phyloP scores from a whole-genome alignment of 1,140 invertebrate species.

The Euura saliciscinereae region DNA sequence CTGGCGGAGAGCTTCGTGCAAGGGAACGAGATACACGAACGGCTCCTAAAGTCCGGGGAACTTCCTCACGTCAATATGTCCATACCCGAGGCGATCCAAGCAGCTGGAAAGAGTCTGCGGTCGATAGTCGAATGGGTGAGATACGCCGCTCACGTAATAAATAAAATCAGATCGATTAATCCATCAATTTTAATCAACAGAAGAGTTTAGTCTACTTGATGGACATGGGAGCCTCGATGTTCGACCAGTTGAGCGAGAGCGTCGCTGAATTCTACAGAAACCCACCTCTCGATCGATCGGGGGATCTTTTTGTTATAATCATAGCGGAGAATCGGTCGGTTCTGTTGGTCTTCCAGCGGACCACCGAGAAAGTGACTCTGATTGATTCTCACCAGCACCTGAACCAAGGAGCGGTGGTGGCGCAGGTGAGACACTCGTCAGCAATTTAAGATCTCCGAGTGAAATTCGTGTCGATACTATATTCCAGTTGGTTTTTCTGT shows the following conservation, averaged over 20 bases:
- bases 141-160: background rate
- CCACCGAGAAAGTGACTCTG: conserved; percentile 13
- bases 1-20: background rate
- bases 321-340: conserved; percentile 23
- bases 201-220: conserved; percentile 18
- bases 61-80: conserved; percentile 22
- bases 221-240: conserved; percentile 16
- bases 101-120: conserved; percentile 13
- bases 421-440: conserved; percentile 7
- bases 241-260: conserved; percentile 16
- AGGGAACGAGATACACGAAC: conserved; percentile 19
- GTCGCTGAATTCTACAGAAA: conserved; percentile 12
- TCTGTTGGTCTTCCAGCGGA: conserved; percentile 14
- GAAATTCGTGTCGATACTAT: no score
- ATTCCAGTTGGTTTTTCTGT: background rate
- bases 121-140: conserved; percentile 19
- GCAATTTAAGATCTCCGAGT: no score
- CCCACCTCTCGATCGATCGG: conserved; percentile 10
- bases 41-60: conserved; percentile 8
- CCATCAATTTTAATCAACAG: background rate
- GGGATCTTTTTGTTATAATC: conserved; percentile 17
- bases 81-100: conserved; percentile 21
- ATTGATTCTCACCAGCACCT: conserved; percentile 18
- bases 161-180: background rate
- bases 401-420: conserved; percentile 13